Base-by-base conservation (phyloP, 2,888 invertebrate species). In the Deroplatys truncata region DNA sequence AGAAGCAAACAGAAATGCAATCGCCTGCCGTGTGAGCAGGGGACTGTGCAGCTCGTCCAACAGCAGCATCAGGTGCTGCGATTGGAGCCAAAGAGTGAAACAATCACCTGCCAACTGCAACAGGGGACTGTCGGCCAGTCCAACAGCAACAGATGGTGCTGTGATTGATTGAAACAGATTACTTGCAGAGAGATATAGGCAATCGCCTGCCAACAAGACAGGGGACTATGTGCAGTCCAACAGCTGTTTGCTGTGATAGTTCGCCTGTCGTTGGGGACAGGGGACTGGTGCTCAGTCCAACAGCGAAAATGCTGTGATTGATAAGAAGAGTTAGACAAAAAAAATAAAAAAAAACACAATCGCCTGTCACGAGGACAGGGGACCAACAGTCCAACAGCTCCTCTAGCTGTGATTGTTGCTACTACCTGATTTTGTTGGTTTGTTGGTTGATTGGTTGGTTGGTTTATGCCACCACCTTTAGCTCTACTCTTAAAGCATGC, bases 101-200 rank as follows among this genome's bases (percentile, higher is more conserved):
- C 93, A 93, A 93, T 93, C 93, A 92, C 92, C 92, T 92, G 91
- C 92, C 91, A 91, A 83, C 85, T 25, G 35, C 49, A 86, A 89
- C 90, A 90, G 90, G 90, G 90, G 90, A 90, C 90, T 82, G 90
- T 56, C 16, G 2, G 82, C 82, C 82, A 87, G 87, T 87, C 87
- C 87, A 87, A 87, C 87, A 87, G 87, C 89, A 89, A 89, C 90
- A 90, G 86, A 86, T 28, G 25, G 83, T 87, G 87, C 87, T 87
- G 87, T 87, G 87, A 87, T 87, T 87, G 87, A 16, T 82, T 83
- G 15, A 84, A 28, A 84, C 84, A 31, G 31, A 84, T 84, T 84
- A 25, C 84, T 31, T 84, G 31, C 84, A 25, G 84, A 29, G 84
- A 31, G 31, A 84, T 31, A 31, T 43, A 85, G 84, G 84, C 88